phyloP scores from a whole-genome alignment of 2,797 vertebrate species.

The Bryconaethiops microstoma region DNA sequence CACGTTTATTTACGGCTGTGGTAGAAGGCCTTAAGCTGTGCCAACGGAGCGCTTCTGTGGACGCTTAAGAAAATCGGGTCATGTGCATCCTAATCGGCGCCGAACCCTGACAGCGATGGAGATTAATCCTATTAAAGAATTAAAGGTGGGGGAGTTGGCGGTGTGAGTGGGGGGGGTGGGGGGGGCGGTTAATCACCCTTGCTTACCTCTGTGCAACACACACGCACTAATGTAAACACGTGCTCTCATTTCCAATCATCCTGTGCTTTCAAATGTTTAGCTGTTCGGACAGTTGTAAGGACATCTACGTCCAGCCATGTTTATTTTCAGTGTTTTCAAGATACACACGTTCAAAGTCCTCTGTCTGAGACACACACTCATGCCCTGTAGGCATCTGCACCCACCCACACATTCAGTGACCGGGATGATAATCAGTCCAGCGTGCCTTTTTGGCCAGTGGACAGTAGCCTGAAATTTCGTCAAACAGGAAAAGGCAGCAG shows the following conservation, averaged over 20 bases:
- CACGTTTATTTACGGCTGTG: conserved; percentile 65
- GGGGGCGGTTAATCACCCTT: background rate
- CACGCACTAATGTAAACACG: background rate
- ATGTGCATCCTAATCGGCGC: conserved; percentile 66
- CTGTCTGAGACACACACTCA: background rate
- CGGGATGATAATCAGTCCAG: conserved; percentile 27
- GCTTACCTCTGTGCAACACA: background rate
- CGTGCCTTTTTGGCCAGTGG: conserved; percentile 4
- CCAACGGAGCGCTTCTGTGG: conserved; percentile 60
- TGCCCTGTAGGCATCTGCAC: conserved; percentile 9
- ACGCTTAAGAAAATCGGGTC: conserved; percentile 67
- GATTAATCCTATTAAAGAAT: conserved; percentile 72
- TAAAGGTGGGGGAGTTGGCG: conserved; percentile 55
- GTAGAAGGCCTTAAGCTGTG: conserved; percentile 59
- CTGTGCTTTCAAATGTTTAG: background rate
- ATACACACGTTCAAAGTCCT: conserved; percentile 19
- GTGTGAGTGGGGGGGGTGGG: background rate
- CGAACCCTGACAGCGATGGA: conserved; percentile 67
- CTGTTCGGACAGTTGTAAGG: background rate
- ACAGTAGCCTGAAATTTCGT: conserved; percentile 40
- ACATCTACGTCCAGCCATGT: background rate
- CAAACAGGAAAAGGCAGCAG: conserved; percentile 51
- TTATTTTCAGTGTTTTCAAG: background rate
- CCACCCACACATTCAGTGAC: conserved; percentile 18
- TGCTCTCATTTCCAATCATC: background rate